Evolutionary conservation across 2,113 vertebrate genomes (phyloP).

Genomic region (Oreochromis niloticus): DNA sequence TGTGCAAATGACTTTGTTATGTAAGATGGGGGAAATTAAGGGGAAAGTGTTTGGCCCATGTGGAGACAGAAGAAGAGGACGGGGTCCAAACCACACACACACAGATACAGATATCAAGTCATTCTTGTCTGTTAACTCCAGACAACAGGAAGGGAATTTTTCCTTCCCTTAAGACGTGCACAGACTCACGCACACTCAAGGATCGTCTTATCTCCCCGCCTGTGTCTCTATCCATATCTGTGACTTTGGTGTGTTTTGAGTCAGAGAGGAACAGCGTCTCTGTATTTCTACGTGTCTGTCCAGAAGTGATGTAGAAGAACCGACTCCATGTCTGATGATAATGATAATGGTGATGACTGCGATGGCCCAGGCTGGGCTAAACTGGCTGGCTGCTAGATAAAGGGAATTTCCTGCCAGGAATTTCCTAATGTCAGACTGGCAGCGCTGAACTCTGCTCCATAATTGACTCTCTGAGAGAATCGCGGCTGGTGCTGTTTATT

Average conservation of each 20-base stretch:
- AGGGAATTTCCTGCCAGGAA: conserved; percentile 56
- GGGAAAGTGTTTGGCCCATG: background rate
- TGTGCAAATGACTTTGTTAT: conserved; percentile 16
- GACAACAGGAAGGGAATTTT: conserved; percentile 24
- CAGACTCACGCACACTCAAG: conserved; percentile 14
- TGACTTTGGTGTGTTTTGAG: conserved; percentile 31
- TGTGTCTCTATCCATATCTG: conserved; percentile 29
- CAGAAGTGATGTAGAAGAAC: conserved; percentile 1
- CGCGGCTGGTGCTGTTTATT: conserved; percentile 22
- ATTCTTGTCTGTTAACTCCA: conserved; percentile 29
- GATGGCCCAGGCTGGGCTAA: conserved; percentile 35
- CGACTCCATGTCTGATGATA: conserved; percentile 37
- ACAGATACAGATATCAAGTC: background rate
- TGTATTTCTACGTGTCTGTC: background rate
- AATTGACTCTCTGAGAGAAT: conserved; percentile 32
- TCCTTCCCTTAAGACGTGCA: conserved; percentile 19
- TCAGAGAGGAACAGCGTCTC: conserved; percentile 23
- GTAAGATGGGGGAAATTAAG: conserved; percentile 2
- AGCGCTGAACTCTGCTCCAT: conserved; percentile 15
- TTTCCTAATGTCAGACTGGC: conserved; percentile 47
- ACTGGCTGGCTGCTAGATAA: conserved; percentile 29
- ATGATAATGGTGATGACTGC: conserved; percentile 51
- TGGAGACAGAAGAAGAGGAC: conserved; percentile 9
- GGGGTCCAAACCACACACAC: background rate
- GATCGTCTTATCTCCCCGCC: conserved; percentile 38